Percentiles rank a stretch among this genome's conserved stretches.
phyloP scores from a whole-genome alignment of 53 echinoderm and acorn worm species.

The Echinometra lucunter region DNA sequence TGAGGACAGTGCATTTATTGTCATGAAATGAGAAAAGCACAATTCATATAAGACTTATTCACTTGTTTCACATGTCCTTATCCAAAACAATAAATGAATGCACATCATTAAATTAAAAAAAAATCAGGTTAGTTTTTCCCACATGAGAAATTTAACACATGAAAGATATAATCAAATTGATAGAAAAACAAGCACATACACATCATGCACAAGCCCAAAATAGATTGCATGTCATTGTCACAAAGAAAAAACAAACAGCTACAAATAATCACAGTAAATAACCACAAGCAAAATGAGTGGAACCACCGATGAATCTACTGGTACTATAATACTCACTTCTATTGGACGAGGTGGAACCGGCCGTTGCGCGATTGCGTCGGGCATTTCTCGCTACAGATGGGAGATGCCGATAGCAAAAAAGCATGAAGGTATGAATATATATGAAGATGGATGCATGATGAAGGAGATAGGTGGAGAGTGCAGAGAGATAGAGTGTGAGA shows the following conservation, averaged over 20 bases:
- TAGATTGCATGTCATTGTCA: neutral
- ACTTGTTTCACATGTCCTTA: neutral
- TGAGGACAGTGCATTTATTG: too few relatives aligned
- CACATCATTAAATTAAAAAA: too few relatives aligned
- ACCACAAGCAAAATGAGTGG: constrained; percentile 49
- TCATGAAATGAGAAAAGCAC: too few relatives aligned
- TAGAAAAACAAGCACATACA: neutral
- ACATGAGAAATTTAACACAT: neutral
- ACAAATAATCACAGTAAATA: too few relatives aligned
- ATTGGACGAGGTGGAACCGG: constrained; percentile 1
- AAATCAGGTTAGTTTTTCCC: neutral
- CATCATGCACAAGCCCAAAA: constrained; percentile 10
- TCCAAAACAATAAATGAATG: too few relatives aligned
- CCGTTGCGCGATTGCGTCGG: constrained; percentile 57
- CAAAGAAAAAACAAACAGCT: neutral
- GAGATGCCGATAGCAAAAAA: constrained; percentile 48
- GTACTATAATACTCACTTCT: constrained; percentile 60
- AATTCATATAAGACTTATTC: neutral
- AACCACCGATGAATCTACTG: neutral
- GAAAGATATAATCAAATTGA: neutral
- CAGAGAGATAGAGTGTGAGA: neutral
- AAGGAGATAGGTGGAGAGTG: neutral
- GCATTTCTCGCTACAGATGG: constrained; percentile 61
- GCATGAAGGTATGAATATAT: constrained; percentile 53
- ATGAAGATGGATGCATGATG: constrained; percentile 22